These are phyloP conservation scores for Yponomeuta evonymella DNA, from an alignment of 2,888 invertebrate genomes.

Conservation along the genomic window DNA sequence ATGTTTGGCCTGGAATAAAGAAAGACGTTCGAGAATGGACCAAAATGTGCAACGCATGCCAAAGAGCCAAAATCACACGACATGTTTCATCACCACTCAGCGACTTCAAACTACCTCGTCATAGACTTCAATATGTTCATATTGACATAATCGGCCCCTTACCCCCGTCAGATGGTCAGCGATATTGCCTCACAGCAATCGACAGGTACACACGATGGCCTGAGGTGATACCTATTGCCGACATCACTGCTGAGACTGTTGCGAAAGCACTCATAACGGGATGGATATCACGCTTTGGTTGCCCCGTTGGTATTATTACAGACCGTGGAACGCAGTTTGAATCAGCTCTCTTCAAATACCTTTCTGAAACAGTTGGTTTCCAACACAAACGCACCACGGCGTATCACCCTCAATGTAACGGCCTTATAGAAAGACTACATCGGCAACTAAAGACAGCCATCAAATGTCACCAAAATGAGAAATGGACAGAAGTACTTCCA, in stretches of 20 bases:
- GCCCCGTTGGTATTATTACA: slow-evolving; percentile 11
- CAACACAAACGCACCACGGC: slow-evolving; percentile 26
- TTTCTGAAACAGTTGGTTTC: slow-evolving; percentile 22
- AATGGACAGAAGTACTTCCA: slow-evolving; percentile 31
- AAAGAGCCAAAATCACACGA: too few relatives aligned
- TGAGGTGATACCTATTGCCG: neutral
- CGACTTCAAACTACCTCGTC: too few relatives aligned
- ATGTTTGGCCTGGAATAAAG: too few relatives aligned
- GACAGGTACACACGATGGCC: slow-evolving; percentile 18
- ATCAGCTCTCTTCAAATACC: slow-evolving; percentile 23
- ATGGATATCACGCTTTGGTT: slow-evolving; percentile 19
- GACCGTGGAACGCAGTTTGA: slow-evolving; percentile 35
- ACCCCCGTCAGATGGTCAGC: slow-evolving; percentile 14
- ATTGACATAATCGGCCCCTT: slow-evolving; percentile 17
- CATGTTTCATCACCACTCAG: too few relatives aligned
- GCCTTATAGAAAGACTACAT: slow-evolving; percentile 35
- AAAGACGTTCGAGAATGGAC: too few relatives aligned
- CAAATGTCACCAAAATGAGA: slow-evolving; percentile 23
- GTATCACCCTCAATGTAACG: slow-evolving; percentile 28
- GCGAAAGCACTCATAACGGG: slow-evolving; percentile 11
- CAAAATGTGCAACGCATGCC: too few relatives aligned
- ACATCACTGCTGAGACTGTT: neutral
- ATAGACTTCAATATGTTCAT: too few relatives aligned
- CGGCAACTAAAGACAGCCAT: slow-evolving; percentile 44
- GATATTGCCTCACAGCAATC: slow-evolving; percentile 14